Evolutionary conservation across 2,113 vertebrate species (phyloP).

Genomic region (Pagrus major): DNA sequence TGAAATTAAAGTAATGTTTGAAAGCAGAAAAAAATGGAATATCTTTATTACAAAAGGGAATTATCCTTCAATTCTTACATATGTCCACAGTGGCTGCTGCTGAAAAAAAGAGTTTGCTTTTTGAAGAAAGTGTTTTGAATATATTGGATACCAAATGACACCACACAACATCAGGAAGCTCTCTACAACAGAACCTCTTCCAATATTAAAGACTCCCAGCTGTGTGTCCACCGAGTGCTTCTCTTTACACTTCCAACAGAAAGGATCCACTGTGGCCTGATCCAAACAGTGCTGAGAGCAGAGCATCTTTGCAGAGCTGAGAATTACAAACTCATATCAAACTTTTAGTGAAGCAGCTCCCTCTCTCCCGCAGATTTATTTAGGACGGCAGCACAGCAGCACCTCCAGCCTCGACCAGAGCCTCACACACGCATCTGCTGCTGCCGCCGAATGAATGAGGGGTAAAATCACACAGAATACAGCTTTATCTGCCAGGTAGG

Average conservation of each 20-base stretch:
- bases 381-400: background rate
- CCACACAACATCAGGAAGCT: background rate
- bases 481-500: background rate
- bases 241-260: background rate
- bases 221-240: background rate
- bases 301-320: background rate
- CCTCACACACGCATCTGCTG: background rate
- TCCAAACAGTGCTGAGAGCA: background rate
- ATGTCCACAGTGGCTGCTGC: too few species aligned
- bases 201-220: background rate
- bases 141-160: background rate
- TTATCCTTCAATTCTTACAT: background rate
- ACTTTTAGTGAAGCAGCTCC: background rate
- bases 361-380: constrained; percentile 3
- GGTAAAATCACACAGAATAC: background rate
- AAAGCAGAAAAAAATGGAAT: too few species aligned
- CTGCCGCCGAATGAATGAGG: background rate
- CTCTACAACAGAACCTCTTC: background rate
- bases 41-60: background rate
- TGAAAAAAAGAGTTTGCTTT: too few species aligned
- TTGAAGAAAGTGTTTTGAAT: background rate
- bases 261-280: background rate
- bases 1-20: too few species aligned
- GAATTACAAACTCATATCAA: constrained; percentile 1
- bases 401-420: background rate